Conservation (phyloP, 2,113 vertebrate species). For the Blennius ocellaris region DNA sequence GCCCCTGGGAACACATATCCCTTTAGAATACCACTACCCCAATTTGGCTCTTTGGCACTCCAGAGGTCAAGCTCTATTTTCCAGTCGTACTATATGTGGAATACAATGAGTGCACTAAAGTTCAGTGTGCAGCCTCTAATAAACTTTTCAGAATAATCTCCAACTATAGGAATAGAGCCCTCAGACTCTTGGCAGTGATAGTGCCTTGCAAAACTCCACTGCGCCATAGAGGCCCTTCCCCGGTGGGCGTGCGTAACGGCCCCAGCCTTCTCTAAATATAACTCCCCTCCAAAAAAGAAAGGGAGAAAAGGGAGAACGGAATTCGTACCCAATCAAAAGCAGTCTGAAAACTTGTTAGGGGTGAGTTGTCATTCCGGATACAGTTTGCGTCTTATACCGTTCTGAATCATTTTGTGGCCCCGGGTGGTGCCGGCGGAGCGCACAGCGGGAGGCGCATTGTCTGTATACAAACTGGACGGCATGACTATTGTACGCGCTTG, state of each 20-base stretch:
- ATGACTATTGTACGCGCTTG: constrained; percentile 80
- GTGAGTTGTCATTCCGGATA: constrained; percentile 36
- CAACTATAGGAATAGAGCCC: constrained; percentile 3
- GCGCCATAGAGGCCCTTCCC: constrained; percentile 57
- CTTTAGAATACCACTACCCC: neutral
- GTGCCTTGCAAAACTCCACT: constrained; percentile 27
- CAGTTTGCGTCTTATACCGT: constrained; percentile 47
- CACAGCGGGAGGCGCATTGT: constrained; percentile 81
- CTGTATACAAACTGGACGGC: constrained; percentile 81
- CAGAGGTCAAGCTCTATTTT: constrained; percentile 3
- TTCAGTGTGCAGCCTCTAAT: neutral
- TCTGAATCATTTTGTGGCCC: constrained; percentile 68
- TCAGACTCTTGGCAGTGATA: neutral
- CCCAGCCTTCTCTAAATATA: constrained; percentile 77
- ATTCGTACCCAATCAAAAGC: constrained; percentile 77
- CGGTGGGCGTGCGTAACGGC: constrained; percentile 74
- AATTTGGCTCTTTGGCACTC: neutral
- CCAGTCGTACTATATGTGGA: neutral
- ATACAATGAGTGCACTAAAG: neutral
- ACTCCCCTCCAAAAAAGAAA: constrained; percentile 68
- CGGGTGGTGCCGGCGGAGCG: constrained; percentile 73
- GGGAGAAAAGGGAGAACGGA: constrained; percentile 44
- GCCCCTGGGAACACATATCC: no score
- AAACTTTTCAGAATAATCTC: constrained; percentile 9
- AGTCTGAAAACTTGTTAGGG: constrained; percentile 58